phyloP scores from a whole-genome alignment of 2,797 vertebrate genomes.

The Notolabrus celidotus region DNA sequence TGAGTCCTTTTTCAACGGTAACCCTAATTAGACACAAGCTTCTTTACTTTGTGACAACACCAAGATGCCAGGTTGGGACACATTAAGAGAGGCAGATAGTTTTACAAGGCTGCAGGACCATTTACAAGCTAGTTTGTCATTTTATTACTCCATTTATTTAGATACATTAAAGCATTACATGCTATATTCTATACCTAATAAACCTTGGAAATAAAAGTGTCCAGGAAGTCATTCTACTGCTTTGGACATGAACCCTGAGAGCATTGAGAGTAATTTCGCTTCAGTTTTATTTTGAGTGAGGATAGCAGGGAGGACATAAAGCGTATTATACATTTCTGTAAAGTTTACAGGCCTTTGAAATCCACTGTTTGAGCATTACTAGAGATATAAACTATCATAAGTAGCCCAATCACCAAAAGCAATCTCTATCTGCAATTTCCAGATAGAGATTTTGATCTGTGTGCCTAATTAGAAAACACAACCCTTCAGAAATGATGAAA shows the following conservation, averaged over 20 bases:
- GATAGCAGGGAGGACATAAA: constrained; percentile 15
- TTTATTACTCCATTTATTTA: constrained; percentile 68
- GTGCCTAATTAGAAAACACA: constrained; percentile 41
- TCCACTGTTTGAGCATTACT: constrained; percentile 33
- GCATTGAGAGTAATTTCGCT: background rate
- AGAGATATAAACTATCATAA: constrained; percentile 21
- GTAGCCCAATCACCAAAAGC: constrained; percentile 3
- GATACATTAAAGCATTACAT: constrained; percentile 57
- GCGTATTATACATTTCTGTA: constrained; percentile 38
- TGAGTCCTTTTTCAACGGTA: background rate
- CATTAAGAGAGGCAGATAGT: constrained; percentile 53
- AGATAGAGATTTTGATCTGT: constrained; percentile 24
- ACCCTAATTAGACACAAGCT: constrained; percentile 40
- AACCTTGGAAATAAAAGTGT: constrained; percentile 43
- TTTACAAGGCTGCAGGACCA: constrained; percentile 50
- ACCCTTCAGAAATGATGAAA: constrained; percentile 38
- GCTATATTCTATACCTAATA: constrained; percentile 58
- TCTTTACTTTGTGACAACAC: constrained; percentile 39
- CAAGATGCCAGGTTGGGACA: constrained; percentile 40
- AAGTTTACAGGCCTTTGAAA: constrained; percentile 45
- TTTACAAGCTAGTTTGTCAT: constrained; percentile 62
- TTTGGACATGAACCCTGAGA: constrained; percentile 39
- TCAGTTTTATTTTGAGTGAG: constrained; percentile 21
- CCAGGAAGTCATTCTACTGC: constrained; percentile 24
- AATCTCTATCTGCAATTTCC: constrained; percentile 39